Percentiles rank a stretch among this genome's conserved stretches.
Conservation (phyloP, 2,797 vertebrate species). For the Urophycis tenuis region DNA sequence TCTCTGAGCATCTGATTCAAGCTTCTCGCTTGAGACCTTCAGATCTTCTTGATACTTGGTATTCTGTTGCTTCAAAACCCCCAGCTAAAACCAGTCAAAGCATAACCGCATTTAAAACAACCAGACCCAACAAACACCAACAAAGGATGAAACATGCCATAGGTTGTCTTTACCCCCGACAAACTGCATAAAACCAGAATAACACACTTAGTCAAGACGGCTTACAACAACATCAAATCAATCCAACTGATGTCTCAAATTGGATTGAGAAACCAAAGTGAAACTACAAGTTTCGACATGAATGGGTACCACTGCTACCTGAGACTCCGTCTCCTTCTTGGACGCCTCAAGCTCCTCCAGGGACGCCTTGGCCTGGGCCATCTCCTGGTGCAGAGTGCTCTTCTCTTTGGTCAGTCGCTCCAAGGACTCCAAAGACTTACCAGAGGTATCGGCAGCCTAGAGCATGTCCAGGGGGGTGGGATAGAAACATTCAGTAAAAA, state of each 20-base stretch:
- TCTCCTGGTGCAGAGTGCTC: constrained; percentile 73
- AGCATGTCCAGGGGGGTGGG: constrained; percentile 15
- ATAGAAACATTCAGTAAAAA: background rate
- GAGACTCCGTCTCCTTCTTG: constrained; percentile 74
- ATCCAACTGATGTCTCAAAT: background rate
- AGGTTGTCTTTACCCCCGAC: background rate
- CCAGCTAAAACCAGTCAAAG: constrained; percentile 69
- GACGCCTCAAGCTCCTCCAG: constrained; percentile 71
- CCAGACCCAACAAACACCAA: background rate
- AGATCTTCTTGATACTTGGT: constrained; percentile 78
- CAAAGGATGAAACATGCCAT: background rate
- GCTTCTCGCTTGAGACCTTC: constrained; percentile 76
- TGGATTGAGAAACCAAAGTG: background rate
- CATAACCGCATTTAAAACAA: constrained; percentile 8
- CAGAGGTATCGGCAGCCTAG: constrained; percentile 75
- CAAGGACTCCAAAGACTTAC: constrained; percentile 73
- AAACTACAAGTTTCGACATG: background rate
- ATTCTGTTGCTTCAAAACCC: constrained; percentile 77
- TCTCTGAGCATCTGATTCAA: constrained; percentile 74
- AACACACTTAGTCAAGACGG: background rate
- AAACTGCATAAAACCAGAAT: background rate
- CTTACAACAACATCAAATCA: background rate
- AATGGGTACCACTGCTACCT: constrained; percentile 66
- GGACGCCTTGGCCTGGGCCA: constrained; percentile 65
- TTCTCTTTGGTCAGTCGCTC: constrained; percentile 82